Percentiles rank a stretch among this genome's conserved stretches.
phyloP scores from a whole-genome alignment of 2,888 invertebrate species.

The Anodontia alba region DNA sequence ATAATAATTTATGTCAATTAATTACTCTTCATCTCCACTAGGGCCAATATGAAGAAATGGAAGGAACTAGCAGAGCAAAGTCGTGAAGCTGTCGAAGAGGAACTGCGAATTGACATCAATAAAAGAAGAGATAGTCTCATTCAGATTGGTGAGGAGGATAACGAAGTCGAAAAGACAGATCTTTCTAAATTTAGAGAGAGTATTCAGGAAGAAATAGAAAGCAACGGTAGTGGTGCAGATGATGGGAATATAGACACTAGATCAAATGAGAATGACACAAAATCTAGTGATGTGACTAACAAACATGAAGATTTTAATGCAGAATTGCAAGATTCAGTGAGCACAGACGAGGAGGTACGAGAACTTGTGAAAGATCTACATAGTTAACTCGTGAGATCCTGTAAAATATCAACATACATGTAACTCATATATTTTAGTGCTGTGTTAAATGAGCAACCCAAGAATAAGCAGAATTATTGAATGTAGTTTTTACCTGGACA shows the following conservation, averaged over 20 bases:
- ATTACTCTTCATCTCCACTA: slow-evolving; percentile 50
- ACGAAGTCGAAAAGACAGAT: slow-evolving; percentile 44
- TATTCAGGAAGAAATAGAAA: slow-evolving; percentile 44
- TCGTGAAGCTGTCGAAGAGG: slow-evolving; percentile 64
- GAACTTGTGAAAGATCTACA: background rate
- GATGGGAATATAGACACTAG: slow-evolving; percentile 19
- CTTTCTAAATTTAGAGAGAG: slow-evolving; percentile 32
- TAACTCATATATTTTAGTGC: too few relatives aligned
- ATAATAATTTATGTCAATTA: too few relatives aligned
- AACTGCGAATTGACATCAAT: slow-evolving; percentile 45
- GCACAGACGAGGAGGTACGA: background rate
- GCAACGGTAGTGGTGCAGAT: slow-evolving; percentile 21
- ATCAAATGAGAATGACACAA: background rate
- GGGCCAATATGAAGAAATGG: slow-evolving; percentile 88
- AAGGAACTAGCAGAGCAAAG: slow-evolving; percentile 86
- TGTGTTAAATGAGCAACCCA: too few relatives aligned
- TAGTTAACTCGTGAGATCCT: background rate
- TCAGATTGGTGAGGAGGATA: slow-evolving; percentile 48
- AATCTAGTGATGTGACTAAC: background rate
- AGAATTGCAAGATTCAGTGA: background rate
- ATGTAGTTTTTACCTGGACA: too few relatives aligned
- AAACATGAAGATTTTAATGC: background rate
- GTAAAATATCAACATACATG: background rate
- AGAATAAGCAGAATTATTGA: too few relatives aligned
- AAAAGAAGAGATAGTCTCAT: slow-evolving; percentile 57